These are phyloP conservation scores for Mycteria americana DNA, from an alignment of 2,797 vertebrate species.

Conservation along the genomic window DNA sequence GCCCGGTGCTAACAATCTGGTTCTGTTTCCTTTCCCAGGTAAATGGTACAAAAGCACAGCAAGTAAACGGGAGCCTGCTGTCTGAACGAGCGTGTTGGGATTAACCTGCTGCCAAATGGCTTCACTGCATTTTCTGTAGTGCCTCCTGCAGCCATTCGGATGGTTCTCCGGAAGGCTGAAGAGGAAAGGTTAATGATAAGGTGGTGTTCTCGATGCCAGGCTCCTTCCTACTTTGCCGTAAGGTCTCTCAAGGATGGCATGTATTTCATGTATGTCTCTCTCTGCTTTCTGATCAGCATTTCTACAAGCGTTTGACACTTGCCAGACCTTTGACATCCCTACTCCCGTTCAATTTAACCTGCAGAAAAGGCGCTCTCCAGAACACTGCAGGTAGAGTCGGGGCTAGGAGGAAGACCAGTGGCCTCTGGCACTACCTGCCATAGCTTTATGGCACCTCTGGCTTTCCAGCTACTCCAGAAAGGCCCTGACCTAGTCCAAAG, in stretches of 20 bases:
- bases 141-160: neutral
- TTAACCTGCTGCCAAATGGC: neutral
- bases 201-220: neutral
- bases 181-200: neutral
- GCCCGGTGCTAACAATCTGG: neutral
- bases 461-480: neutral
- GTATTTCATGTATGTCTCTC: neutral
- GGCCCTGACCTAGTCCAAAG: neutral
- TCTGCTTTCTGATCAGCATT: neutral
- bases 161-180: fast-evolving
- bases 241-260: neutral
- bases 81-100: neutral
- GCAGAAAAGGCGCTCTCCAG: neutral
- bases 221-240: neutral
- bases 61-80: neutral
- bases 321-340: neutral
- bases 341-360: neutral
- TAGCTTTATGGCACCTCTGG: neutral
- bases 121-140: neutral
- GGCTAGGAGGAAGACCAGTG: neutral
- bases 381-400: neutral
- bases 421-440: neutral
- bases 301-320: neutral
- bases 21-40: neutral
- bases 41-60: neutral